Evolutionary conservation across 2,113 vertebrate genomes (phyloP), one percentile per base, ranked within the genome.

Genomic region (Tetraodon nigroviridis): DNA sequence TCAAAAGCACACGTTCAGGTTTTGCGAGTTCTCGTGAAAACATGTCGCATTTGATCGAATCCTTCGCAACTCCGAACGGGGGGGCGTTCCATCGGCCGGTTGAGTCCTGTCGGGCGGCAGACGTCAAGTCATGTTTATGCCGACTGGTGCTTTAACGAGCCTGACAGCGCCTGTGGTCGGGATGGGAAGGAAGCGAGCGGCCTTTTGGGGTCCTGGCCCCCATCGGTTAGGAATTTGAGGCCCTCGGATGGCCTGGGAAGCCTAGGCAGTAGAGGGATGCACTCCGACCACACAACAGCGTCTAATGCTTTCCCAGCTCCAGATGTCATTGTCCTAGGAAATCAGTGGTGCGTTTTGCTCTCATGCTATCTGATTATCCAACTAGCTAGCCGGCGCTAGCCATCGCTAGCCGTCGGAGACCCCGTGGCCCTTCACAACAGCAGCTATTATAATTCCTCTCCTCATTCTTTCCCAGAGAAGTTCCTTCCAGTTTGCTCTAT

Each of bases 21-120:
- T 75, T 73, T 75, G 53, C 54, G 29, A 45, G 64, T 67, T 48
- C 69, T 64, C 55, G 70, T n/a, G n/a, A 59, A 75, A 67, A 64
- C 68, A 62, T 60, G 50, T 67, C 61, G 61, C 61, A 55, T 55
- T 75, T 75, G 29, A 69, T 67, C 14, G 49, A 72, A 78, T 83
- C 79, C 73, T 63, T 66, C 61, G 51, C 55, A 18, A 16, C 8
- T 8, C 46, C 8, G 46, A 18, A n/a, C n/a, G 16, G 18, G n/a
- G n/a, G 2, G 13, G 49, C 57, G 37, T 37, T 47, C 10, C 50
- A 53, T 24, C 52, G 47, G 59, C 12, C 14, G 59, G 50, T 67
- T 59, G 69, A 61, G 61, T 24, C 17, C 20, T 5, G 32, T 37
- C 32, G 32, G 18, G 61, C 50, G 6, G 51, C 58, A 16, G 40